These are phyloP conservation scores for Papilio protenor DNA, from an alignment of 2,888 invertebrate genomes.

Conservation along the genomic window DNA sequence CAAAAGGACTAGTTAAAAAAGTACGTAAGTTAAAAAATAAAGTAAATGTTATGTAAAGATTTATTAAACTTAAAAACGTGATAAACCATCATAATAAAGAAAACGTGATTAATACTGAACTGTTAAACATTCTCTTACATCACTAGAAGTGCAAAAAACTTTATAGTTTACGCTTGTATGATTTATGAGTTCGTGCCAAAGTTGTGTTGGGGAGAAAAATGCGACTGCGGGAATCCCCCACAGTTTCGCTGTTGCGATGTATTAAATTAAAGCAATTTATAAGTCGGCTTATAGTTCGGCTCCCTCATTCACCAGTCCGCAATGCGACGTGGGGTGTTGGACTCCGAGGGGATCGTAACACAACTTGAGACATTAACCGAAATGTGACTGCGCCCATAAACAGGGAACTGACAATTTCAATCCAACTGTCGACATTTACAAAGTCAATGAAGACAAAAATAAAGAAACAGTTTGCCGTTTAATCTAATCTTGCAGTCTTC, in stretches of 20 bases:
- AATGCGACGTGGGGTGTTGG: constrained; percentile 55
- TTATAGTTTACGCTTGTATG: constrained; percentile 49
- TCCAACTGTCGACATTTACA: constrained; percentile 24
- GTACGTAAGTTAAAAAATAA: neutral
- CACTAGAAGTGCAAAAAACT: constrained; percentile 41
- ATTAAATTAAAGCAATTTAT: constrained; percentile 80
- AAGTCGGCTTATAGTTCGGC: constrained; percentile 64
- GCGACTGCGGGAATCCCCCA: constrained; percentile 55
- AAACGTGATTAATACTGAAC: neutral
- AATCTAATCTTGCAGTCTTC: neutral
- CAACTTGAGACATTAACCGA: constrained; percentile 48
- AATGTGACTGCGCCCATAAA: constrained; percentile 43
- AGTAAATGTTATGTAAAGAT: neutral
- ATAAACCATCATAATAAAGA: neutral
- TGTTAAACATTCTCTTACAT: constrained; percentile 7
- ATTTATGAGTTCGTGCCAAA: constrained; percentile 58
- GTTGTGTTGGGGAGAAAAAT: constrained; percentile 58
- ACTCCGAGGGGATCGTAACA: constrained; percentile 50
- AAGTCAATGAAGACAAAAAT: constrained; percentile 1
- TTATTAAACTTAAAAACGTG: neutral
- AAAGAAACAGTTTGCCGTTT: neutral
- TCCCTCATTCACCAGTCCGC: constrained; percentile 56
- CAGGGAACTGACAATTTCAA: constrained; percentile 31
- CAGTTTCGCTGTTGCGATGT: constrained; percentile 58
- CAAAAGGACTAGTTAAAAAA: neutral